Conservation (phyloP, 2,113 vertebrate genomes). For the Porphyrio hochstetteri region DNA sequence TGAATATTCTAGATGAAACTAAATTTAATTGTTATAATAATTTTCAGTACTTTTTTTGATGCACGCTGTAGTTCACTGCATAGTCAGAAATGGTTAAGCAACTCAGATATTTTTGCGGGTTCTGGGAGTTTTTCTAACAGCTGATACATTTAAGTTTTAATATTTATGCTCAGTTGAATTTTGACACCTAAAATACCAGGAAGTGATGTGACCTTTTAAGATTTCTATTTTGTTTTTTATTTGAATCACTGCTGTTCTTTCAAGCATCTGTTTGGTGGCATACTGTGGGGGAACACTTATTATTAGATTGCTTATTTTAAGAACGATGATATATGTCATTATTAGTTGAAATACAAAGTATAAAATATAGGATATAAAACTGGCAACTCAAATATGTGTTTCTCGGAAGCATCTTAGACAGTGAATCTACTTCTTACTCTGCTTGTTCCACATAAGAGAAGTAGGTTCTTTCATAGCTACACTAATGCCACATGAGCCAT, state of each 20-base stretch:
- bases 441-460: not conserved
- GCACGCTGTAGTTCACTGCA: not conserved
- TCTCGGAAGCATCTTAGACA: not conserved
- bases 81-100: not conserved
- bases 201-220: conserved; percentile 45
- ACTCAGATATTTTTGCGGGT: not conserved
- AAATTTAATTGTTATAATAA: not conserved
- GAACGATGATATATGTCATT: not conserved
- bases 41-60: not conserved
- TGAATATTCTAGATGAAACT: not conserved
- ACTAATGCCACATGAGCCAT: not conserved
- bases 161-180: conserved; percentile 29
- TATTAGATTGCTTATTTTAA: conserved; percentile 32
- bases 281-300: not conserved
- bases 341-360: not conserved
- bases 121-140: not conserved
- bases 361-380: not conserved
- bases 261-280: conserved; percentile 10
- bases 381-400: not conserved
- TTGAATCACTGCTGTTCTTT: not conserved
- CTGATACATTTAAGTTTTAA: not conserved
- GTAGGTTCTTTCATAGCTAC: not conserved
- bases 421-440: not conserved
- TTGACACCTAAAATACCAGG: conserved; percentile 22
- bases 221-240: conserved; percentile 26